A percentile compares a stretch with the other conserved stretches of the same genome.
These are phyloP conservation scores for Megastigmus dorsalis DNA, from an alignment of 2,888 invertebrate genomes.

Conservation along the genomic window DNA sequence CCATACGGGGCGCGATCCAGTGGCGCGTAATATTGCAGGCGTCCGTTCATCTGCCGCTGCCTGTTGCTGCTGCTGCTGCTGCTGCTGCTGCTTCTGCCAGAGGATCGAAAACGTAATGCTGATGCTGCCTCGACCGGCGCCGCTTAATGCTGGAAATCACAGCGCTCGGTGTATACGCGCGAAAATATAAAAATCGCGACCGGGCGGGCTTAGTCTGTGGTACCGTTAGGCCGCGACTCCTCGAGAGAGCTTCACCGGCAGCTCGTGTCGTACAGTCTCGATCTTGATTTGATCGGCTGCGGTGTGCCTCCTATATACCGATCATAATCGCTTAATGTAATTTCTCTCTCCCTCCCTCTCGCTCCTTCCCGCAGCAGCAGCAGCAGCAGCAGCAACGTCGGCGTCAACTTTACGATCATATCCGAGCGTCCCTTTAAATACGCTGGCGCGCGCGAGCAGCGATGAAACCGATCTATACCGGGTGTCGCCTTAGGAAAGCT, in stretches of 20 bases:
- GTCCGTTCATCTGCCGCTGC: neutral
- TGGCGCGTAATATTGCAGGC: slow-evolving; percentile 33
- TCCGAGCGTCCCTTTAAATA: slow-evolving; percentile 62
- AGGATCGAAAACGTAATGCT: slow-evolving; percentile 4
- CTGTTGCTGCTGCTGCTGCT: too few relatives aligned
- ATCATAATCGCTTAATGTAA: slow-evolving; percentile 68
- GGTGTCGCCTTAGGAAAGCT: slow-evolving; percentile 1
- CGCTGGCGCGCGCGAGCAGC: slow-evolving; percentile 57
- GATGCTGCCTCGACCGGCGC: neutral
- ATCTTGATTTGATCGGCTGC: slow-evolving; percentile 66
- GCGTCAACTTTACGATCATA: slow-evolving; percentile 62
- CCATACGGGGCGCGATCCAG: slow-evolving; percentile 3
- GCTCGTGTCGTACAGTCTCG: slow-evolving; percentile 50
- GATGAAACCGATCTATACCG: slow-evolving; percentile 24
- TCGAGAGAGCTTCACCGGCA: neutral
- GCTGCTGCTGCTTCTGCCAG: too few relatives aligned
- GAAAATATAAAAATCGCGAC: too few relatives aligned
- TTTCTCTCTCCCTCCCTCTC: too few relatives aligned
- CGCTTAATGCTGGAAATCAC: neutral
- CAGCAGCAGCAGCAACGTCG: slow-evolving; percentile 46
- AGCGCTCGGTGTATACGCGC: neutral
- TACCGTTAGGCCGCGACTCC: slow-evolving; percentile 47
- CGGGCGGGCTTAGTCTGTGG: too few relatives aligned
- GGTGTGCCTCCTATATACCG: too few relatives aligned
- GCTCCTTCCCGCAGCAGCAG: slow-evolving; percentile 55